Base-by-base conservation (phyloP, 2,888 invertebrate species). In the Theretra japonica region DNA sequence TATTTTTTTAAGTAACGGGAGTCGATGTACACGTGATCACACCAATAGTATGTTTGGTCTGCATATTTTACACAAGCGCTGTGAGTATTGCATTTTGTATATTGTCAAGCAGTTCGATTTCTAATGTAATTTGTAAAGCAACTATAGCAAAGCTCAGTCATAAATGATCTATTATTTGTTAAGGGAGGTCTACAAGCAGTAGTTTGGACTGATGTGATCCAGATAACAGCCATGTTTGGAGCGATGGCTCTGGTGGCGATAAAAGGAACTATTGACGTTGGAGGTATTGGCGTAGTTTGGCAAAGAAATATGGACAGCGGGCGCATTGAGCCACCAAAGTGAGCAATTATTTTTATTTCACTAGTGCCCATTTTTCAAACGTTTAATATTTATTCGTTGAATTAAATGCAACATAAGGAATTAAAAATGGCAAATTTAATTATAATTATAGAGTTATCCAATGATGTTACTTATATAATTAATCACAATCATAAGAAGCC, bases 41-140 rank as follows among this genome's bases (percentile, higher is more conserved):
- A 1, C 96, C 98, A 3, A 95, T 97, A 58, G 97, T 98, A 2
- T 98, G 98, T 86, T 88, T 95, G 79, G 97, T 98, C 78, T 97
- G 98, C 94, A 97, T 97, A 83, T 97, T 98, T 87, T 98, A 98
- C 83, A 98, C 97, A 0, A 96, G 97, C 79, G 95, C 97, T 87
- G 97, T 97, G 93, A 95, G 96, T 95, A 75, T 72, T 48, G 48
- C 2, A 11, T 57, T 19, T 41, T 33, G 8, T 33, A 33, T 33
- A 33, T 33, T 41, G 11, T 41, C 41, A 41, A 41, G 11, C 11
- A 41, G 41, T 3, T 41, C 11, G 8, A 41, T 11, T 28, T 41
- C 11, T 41, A 41, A 41, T 41, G 41, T 15, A 28, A 28, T 28
- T 41, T 41, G 41, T 3, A 41, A 41, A 11, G 41, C 41, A 2